phyloP scores from a whole-genome alignment of 2,113 vertebrate genomes.

The Hassar affinis region DNA sequence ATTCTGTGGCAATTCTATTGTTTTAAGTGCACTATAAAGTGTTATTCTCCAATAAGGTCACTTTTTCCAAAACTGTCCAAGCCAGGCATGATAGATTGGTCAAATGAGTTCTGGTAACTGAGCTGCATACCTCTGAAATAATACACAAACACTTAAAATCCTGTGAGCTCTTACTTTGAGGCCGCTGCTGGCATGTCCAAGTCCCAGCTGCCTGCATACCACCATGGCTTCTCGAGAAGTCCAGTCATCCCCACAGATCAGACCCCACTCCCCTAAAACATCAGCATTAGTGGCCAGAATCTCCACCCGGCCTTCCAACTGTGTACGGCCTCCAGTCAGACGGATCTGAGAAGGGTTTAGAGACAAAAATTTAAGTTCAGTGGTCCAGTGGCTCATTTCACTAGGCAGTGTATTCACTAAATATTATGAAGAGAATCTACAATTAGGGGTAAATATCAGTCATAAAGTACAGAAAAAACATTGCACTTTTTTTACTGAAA shows the following conservation, averaged over 20 bases:
- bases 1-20: neutral
- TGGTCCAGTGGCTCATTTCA: neutral
- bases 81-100: neutral
- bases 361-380: constrained; percentile 8
- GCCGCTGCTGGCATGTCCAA: constrained; percentile 89
- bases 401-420: neutral
- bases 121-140: neutral
- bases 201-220: constrained; percentile 89
- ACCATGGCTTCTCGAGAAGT: constrained; percentile 86
- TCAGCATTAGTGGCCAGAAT: constrained; percentile 70
- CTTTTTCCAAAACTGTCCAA: neutral
- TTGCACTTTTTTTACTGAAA: neutral
- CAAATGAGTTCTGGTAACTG: neutral
- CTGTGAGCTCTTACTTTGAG: constrained; percentile 81
- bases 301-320: constrained; percentile 87
- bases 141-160: neutral
- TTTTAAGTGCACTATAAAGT: neutral
- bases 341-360: constrained; percentile 79
- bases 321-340: constrained; percentile 86
- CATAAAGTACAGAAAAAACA: neutral
- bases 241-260: constrained; percentile 92
- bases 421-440: neutral
- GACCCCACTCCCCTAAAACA: constrained; percentile 80
- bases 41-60: neutral
- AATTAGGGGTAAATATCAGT: neutral